phyloP scores from a whole-genome alignment of 2,797 vertebrate genomes.

The Limosa lapponica region DNA sequence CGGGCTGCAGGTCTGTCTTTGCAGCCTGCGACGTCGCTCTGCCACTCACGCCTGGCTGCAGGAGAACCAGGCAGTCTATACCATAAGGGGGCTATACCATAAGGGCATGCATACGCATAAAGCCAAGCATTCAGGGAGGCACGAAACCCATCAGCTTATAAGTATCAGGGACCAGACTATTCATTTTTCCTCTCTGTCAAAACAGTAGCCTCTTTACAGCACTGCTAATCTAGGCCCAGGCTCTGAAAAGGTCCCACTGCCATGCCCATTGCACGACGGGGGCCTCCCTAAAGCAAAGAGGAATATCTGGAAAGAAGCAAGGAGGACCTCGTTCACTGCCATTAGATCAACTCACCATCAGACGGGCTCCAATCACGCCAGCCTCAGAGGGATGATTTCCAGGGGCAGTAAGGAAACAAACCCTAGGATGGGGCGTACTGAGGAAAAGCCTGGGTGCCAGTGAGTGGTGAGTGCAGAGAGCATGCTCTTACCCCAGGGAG shows the following conservation, averaged over 20 bases:
- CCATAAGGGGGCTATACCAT: background rate
- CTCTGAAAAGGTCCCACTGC: background rate
- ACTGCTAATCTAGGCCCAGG: background rate
- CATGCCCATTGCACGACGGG: rapidly evolving
- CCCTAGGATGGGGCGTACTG: background rate
- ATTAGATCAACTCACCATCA: background rate
- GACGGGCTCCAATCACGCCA: background rate
- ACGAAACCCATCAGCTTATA: background rate
- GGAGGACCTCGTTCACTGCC: background rate
- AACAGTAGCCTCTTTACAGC: background rate
- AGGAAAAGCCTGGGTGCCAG: background rate
- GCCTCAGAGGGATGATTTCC: background rate
- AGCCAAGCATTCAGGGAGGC: background rate
- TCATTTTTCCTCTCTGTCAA: background rate
- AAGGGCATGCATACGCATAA: background rate
- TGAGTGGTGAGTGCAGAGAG: rapidly evolving
- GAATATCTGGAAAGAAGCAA: background rate
- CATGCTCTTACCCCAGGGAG: background rate
- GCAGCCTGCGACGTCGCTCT: background rate
- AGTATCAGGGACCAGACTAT: background rate
- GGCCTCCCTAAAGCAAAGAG: background rate
- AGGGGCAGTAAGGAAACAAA: background rate
- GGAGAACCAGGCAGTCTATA: background rate
- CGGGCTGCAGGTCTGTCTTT: background rate
- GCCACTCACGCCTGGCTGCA: background rate